Base-by-base conservation (phyloP, 2,797 vertebrate genomes). In the Sebastes elongatus region DNA sequence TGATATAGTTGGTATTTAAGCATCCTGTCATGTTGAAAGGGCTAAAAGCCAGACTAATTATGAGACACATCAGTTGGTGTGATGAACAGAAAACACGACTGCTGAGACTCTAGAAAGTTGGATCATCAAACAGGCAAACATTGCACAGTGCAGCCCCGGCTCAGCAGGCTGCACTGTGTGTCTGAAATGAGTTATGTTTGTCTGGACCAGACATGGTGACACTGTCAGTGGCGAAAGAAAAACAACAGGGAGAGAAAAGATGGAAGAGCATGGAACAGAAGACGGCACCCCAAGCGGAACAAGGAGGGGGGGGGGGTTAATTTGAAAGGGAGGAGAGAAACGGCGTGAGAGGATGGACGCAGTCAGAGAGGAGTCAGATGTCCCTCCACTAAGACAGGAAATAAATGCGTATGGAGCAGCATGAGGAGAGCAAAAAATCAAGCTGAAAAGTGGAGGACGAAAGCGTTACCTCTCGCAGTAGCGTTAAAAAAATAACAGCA, bases 91-190 rank as follows among this genome's bases (percentile, higher is more conserved):
- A 62, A n/a, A 59, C 64, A 49, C 1, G 27, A 53, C 60, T 52
- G 65, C 53, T 22, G 62, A 71, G 67, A 42, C 49, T 64, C 53
- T 28, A n/a, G 73, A 28, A 83, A 66, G 75, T 73, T 66, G 65
- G 74, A 66, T 69, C 78, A 68, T 69, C 46, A 74, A 65, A 71
- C 28, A 27, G n/a, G 64, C 20, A 38, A 74, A 80, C 33, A n/a
- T 0, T 22, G 65, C 42, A 52, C 7, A 46, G 25, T 27, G 74
- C 71, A 72, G 77, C 52, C 33, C 33, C 16, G 1, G 68, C 59
- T 79, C 73, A 66, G 89, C 88, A 61, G 87, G 77, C 74, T 77
- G 86, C 84, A 67, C 46, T 25, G 22, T 14, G 23, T 8, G 65
- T 69, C 79, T 69, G 62, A 71, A 65, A 81, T 42, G 6, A 82